Evolutionary conservation across 2,888 invertebrate species (phyloP).

Genomic region (Netelia inedita): DNA sequence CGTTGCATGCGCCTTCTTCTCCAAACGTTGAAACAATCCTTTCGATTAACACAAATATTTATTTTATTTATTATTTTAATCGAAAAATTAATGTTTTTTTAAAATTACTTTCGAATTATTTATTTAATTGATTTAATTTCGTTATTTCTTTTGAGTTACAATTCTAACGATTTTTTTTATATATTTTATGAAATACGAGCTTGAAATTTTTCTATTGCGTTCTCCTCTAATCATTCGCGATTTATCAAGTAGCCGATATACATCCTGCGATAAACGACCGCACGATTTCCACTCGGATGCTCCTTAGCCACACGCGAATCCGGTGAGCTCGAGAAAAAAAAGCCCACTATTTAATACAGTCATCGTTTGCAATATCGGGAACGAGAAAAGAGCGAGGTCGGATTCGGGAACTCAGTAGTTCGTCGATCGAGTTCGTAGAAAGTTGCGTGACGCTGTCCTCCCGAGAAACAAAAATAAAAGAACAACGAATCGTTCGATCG

Average conservation of each 20-base stretch:
- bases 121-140: no score
- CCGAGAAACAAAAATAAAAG: not conserved
- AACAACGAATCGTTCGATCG: constrained; percentile 6
- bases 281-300: not conserved
- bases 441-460: not conserved
- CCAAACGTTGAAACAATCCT: no score
- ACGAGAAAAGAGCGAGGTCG: not conserved
- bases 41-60: no score
- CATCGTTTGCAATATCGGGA: not conserved
- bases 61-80: no score
- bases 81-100: no score
- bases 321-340: not conserved
- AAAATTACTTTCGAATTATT: no score
- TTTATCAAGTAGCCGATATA: not conserved
- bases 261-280: constrained; percentile 9
- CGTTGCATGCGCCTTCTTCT: no score
- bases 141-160: no score
- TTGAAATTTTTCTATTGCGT: not conserved
- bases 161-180: not conserved
- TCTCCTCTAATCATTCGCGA: not conserved
- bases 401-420: constrained; percentile 1
- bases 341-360: not conserved
- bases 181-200: not conserved
- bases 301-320: not conserved
- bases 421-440: constrained; percentile 17